Evolutionary conservation across 1,140 invertebrate genomes (phyloP), one percentile per base, ranked within the genome.

Genomic region (Drosophila azteca): DNA sequence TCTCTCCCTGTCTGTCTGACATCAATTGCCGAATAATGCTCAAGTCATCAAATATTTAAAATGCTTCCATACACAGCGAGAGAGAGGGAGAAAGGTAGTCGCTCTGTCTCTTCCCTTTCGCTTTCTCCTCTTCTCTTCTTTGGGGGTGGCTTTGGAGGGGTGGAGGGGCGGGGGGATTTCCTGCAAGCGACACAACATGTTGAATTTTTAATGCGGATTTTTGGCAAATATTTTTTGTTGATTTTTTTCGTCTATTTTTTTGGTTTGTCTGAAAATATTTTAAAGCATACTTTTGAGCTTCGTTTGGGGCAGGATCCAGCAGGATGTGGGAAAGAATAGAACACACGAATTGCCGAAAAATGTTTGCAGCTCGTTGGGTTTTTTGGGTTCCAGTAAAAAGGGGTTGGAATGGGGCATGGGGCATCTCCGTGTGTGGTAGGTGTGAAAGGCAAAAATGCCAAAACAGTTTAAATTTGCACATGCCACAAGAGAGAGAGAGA

Each of bases 121-220:
- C 11, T 13, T 26, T 26, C 11, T 17, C 41, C 29, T 29, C 46
- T 20, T 17, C 39, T 39, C 24, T 61, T 54, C 41, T 54, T 51
- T 15, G 4, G 13, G 29, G 29, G 51, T 41, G 24, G 3, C 3
- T 24, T 5, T 3, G 3, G 5, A 3, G 29, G 7, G 8, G 2
- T 9, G 8, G 31, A 2, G 31, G 8, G 2, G 8, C 2, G 8
- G 8, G 24, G 24, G 24, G 24, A 35, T 65, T 74, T 74, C 49
- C 62, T 67, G 74, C 73, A 77, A 81, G 82, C 82, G 82, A 85
- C 82, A 85, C 50, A 85, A 85, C 82, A 85, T 87, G 78, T 69
- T 85, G 69, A 85, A 85, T 87, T 65, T 78, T 85, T 85, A 85
- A 85, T 85, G 82, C 22, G 78, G 29, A 78, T 78, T 87, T 71